phyloP scores from a whole-genome alignment of 1,140 invertebrate species.

The Drosophila paulistorum region DNA sequence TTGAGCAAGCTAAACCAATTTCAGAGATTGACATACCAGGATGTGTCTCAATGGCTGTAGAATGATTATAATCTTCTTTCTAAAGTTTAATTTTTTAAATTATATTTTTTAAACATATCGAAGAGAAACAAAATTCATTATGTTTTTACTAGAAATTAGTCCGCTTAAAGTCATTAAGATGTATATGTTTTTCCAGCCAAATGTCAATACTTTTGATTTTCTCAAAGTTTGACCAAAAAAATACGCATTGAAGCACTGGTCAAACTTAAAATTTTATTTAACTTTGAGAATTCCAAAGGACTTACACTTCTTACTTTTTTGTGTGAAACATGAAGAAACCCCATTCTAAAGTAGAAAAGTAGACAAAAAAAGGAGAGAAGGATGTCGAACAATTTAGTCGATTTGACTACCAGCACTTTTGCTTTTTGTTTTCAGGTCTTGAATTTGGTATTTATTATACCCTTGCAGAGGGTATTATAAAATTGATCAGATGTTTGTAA shows the following conservation, averaged over 20 bases:
- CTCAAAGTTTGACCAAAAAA: not conserved
- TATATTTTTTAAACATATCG: not conserved
- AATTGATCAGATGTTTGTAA: too few species aligned
- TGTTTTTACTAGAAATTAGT: too few species aligned
- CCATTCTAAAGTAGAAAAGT: not conserved
- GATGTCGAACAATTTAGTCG: not conserved
- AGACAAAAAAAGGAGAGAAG: not conserved
- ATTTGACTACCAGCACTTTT: conserved; percentile 14
- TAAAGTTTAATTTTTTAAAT: not conserved
- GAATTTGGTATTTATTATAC: conserved; percentile 31
- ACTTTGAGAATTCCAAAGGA: not conserved
- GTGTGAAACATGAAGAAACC: not conserved
- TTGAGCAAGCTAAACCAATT: not conserved
- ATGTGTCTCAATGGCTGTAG: not conserved
- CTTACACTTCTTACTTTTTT: not conserved
- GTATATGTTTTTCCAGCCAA: too few species aligned
- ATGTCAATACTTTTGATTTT: not conserved
- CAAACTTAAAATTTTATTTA: not conserved
- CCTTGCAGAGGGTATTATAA: too few species aligned
- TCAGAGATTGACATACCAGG: not conserved
- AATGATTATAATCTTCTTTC: not conserved
- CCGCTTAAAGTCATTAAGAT: too few species aligned
- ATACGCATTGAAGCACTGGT: too few species aligned
- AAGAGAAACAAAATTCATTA: too few species aligned
- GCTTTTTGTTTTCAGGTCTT: conserved; percentile 8